Evolutionary conservation across 2,888 invertebrate species (phyloP), one percentile per base, ranked within the genome.

Genomic region (Orthonevra nobilis): DNA sequence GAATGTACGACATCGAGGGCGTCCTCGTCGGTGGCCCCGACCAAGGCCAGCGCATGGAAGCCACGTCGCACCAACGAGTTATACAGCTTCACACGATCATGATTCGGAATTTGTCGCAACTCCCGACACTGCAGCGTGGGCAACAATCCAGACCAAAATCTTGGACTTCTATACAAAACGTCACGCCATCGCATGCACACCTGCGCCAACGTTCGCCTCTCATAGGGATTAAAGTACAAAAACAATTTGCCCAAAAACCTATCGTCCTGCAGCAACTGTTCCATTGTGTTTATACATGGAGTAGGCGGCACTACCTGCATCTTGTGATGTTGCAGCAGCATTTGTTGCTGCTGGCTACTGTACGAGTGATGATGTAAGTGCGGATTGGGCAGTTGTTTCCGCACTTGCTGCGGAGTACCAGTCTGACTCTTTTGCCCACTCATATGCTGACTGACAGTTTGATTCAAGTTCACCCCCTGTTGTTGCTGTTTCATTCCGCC

Each of bases 11-110:
- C 92, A 89, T 97, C 97, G 79, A 94, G 90, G 54, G 96, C 93
- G 89, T 97, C 97, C 85, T 96, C 96, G 87, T 97, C 97, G 9
- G 94, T 93, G 23, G 97, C 97, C 6, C 96, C 96, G 82, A 96
- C 91, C 73, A 97, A 90, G 66, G 94, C 93, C 9, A 97, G 90
- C 2, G 95, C 94, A 85, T 96, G 95, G 86, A 97, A 96, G 17
- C 96, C 96, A 82, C 97, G 91, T 82, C 94, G 90, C 69, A 97
- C 92, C 82, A 97, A 90, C 50, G 95, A 95, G 82, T 94, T 93
- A 87, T 95, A 96, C 77, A 96, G 91, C 82, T 94, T 90, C 58
- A 86, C 89, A 90, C 90, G 84, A 83, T 92, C 91, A 82, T 90
- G 89, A 81, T 89, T 88, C 40, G 91, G 89, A 86, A 92, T 90